These are phyloP conservation scores for Drosophila melanica DNA, from an alignment of 1,140 invertebrate genomes.

Conservation along the genomic window DNA sequence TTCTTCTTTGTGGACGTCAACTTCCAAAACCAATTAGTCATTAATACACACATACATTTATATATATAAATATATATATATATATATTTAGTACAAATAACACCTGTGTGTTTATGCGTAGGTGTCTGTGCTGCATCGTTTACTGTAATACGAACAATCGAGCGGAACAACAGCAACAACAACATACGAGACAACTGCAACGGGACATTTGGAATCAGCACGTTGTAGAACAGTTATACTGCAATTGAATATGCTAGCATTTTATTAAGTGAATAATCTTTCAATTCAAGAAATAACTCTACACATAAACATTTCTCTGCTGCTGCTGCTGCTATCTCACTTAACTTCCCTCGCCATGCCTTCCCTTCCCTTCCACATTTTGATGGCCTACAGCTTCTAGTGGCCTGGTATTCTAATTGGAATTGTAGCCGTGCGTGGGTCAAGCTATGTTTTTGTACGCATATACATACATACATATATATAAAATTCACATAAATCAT, in stretches of 20 bases:
- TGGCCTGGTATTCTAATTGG: conserved; percentile 48
- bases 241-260: background rate
- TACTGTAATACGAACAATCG: conserved; percentile 5
- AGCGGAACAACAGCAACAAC: conserved; percentile 5
- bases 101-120: background rate
- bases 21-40: conserved; percentile 58
- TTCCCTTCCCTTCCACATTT: conserved; percentile 1
- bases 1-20: conserved; percentile 19
- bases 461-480: no score
- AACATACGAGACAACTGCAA: conserved; percentile 5
- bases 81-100: conserved; percentile 1
- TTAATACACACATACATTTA: conserved; percentile 18
- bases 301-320: no score
- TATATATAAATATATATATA: no score
- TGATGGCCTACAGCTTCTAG: conserved; percentile 38
- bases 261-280: no score
- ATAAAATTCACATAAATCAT: no score
- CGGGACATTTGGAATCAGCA: background rate
- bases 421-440: conserved; percentile 34
- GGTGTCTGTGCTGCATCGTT: background rate
- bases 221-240: conserved; percentile 8
- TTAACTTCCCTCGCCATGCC: no score
- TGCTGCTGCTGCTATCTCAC: no score
- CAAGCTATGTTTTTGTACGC: conserved; percentile 3
- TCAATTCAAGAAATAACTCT: no score